Base-by-base conservation (phyloP, 1,140 invertebrate species). In the Cyphomyrmex costatus region DNA sequence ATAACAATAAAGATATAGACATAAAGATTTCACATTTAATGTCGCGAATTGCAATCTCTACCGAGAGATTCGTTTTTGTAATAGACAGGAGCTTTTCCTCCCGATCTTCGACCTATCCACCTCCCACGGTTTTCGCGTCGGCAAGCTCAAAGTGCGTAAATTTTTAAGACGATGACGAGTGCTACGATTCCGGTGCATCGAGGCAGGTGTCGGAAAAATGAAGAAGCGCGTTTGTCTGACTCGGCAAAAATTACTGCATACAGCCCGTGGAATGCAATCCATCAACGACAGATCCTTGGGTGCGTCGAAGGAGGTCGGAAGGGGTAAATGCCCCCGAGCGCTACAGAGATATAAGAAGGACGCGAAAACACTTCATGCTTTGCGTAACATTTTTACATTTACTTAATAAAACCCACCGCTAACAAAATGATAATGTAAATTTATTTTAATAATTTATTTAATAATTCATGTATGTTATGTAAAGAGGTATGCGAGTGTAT, bases 11-110 rank as follows among this genome's bases (percentile, higher is more conserved):
- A 63, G 19, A 10, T n/a, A 63, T n/a, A 63, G 14, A 53, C 10
- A 42, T 19, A 36, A 42, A n/a, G 21, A 6, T 83, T 46, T 60
- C 66, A 36, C 42, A 58, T 74, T 89, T 89, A 86, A 89, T 86
- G 71, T 68, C 21, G 76, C 68, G 65, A 88, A 60, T 56, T 53
- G 33, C 33, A 82, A 85, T 86, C 87, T 79, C 36, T 83, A 73
- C 66, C 70, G 60, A 58, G 74, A 60, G 16, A 77, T 7, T 60
- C 21, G 12, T 30, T 42, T 78, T 19, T 19, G 19, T 8, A 30
- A 10, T 36, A 24, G 10, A 60, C 36, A 27, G 21, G 14, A 6
- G 16, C 42, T 24, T 42, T 5, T 16, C 24, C 33, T 33, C 24
- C 33, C 21, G 42, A 63, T 60, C 12, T 21, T 12, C 0, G 21